phyloP scores from a whole-genome alignment of 2,797 vertebrate genomes.

The Lagocephalus sceleratus region DNA sequence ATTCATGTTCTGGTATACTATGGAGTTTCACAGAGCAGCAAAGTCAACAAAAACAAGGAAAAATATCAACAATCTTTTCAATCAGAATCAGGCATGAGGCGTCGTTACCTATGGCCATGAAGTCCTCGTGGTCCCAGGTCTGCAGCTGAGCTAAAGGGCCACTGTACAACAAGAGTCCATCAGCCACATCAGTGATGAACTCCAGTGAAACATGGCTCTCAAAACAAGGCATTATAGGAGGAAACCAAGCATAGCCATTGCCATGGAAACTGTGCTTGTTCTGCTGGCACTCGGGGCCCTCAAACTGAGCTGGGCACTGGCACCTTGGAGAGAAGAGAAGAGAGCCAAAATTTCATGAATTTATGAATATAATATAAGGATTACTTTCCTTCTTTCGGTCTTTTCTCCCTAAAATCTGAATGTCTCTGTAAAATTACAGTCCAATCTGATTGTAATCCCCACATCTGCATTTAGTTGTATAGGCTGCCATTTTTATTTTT shows the following conservation, averaged over 20 bases:
- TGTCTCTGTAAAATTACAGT: not conserved
- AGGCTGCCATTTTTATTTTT: conserved; percentile 16
- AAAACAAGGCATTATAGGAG: conserved; percentile 80
- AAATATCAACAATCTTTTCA: too few species aligned
- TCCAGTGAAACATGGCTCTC: conserved; percentile 83
- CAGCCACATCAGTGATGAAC: conserved; percentile 81
- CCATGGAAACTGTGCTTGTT: conserved; percentile 85
- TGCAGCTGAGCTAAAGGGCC: conserved; percentile 80
- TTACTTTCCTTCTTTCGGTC: not conserved
- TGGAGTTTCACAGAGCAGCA: not conserved
- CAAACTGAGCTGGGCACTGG: conserved; percentile 79
- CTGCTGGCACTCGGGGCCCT: conserved; percentile 86
- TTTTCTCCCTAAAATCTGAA: not conserved
- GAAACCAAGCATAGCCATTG: conserved; percentile 86
- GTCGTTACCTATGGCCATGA: conserved; percentile 82
- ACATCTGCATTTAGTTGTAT: conserved; percentile 8
- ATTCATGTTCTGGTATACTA: too few species aligned
- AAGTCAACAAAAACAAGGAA: not conserved
- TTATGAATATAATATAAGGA: conserved; percentile 13
- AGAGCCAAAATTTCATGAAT: conserved; percentile 28
- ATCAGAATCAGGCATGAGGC: too few species aligned
- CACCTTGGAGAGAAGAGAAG: conserved; percentile 68
- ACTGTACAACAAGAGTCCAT: conserved; percentile 82
- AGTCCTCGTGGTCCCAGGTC: conserved; percentile 77
- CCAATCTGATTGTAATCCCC: not conserved